A percentile compares a stretch with the other conserved stretches of the same genome.
Conservation (phyloP, 1,140 invertebrate species). For the Caenorhabditis tropicalis region DNA sequence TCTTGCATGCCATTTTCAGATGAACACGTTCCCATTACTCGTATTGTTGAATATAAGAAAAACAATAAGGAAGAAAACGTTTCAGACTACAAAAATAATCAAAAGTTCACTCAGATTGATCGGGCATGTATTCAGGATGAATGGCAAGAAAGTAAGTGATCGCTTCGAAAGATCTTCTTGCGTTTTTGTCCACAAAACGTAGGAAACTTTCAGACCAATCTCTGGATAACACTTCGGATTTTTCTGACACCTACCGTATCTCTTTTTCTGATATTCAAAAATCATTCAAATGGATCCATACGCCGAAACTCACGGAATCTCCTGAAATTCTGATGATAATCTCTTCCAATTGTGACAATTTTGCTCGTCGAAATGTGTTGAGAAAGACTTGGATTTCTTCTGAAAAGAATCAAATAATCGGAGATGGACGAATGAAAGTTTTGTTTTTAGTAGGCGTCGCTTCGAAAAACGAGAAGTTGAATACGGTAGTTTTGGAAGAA, state of each 20-base stretch:
- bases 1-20: too few species aligned
- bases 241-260: neutral
- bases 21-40: too few species aligned
- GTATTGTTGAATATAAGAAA: too few species aligned
- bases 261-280: neutral
- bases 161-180: neutral
- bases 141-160: neutral
- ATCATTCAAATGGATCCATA: neutral
- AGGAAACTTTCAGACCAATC: neutral
- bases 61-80: neutral
- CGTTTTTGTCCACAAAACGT: neutral
- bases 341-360: neutral
- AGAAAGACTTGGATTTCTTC: neutral
- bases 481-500: neutral
- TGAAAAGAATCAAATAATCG: neutral
- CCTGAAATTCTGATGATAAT: slow-evolving; percentile 11
- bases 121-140: slow-evolving; percentile 5
- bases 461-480: neutral
- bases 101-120: neutral
- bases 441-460: neutral
- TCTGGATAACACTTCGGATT: neutral
- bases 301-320: neutral
- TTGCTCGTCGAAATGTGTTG: neutral
- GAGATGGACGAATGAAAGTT: neutral
- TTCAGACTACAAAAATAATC: neutral